Evolutionary conservation across 2,113 vertebrate genomes (phyloP), one percentile per base, ranked within the genome.

Genomic region (Grantiella picta): DNA sequence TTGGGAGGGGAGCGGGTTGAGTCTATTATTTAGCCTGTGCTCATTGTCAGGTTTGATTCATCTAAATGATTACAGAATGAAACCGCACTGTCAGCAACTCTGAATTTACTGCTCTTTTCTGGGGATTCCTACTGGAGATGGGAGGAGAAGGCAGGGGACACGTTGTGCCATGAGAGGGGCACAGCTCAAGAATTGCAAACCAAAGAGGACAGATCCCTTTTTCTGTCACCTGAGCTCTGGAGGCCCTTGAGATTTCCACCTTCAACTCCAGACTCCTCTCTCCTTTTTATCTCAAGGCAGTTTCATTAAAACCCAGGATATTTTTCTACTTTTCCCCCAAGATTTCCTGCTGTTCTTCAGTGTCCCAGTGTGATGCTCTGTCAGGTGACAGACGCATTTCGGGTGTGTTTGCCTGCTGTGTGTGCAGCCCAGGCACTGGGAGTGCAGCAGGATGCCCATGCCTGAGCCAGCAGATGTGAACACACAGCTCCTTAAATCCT

Each of bases 321-420:
- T 35, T 44, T 63, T 44, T 63, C 5, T 8, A 15, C 5, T 8
- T 42, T 44, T 72, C 68, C 14, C 29, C 10, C 31, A 69, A 0
- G 2, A 15, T 57, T 83, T 83, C 31, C 59, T 45, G 36, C n/a
- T 65, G 10, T 24, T 73, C 42, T 19, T 56, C 64, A 52, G 28
- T 73, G 19, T 31, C 44, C 18, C 11, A 35, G 0, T 31, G n/a
- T 1, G 0, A 31, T 47, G 23, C 6, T 75, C 23, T 85, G 5
- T 4, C 42, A 59, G 24, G 53, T 38, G 53, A 65, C 3, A 54
- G 53, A 4, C 11, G 1, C 6, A 25, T 21, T 53, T 28, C 10
- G 10, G n/a, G 16, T 20, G 25, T 19, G 4, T 35, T 63, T 42
- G 3, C 20, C 21, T 31, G 9, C 15, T 7, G 36, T n/a, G 19